Evolutionary conservation across 2,888 invertebrate genomes (phyloP).

Genomic region (Synanthedon tipuliformis): DNA sequence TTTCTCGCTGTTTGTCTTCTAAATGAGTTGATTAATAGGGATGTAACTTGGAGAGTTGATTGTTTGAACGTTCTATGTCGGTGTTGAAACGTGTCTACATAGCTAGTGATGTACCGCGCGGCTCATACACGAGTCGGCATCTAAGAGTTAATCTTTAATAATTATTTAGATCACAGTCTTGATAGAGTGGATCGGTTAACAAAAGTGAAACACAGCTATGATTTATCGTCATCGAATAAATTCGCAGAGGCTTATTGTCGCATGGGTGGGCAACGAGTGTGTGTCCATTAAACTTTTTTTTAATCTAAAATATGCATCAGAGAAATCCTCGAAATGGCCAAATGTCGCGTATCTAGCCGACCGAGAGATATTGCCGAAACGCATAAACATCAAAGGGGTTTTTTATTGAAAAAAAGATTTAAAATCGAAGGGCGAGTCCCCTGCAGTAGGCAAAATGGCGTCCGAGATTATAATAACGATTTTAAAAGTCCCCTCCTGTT

Average conservation of each 20-base stretch:
- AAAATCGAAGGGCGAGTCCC: slow-evolving; percentile 68
- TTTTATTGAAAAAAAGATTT: slow-evolving; percentile 58
- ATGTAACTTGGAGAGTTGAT: slow-evolving; percentile 40
- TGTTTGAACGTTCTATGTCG: slow-evolving; percentile 28
- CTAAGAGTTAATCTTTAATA: slow-evolving; percentile 15
- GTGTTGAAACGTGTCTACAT: slow-evolving; percentile 5
- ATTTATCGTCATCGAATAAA: slow-evolving; percentile 33
- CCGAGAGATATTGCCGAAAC: slow-evolving; percentile 64
- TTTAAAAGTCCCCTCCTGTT: slow-evolving; percentile 57
- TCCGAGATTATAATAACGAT: slow-evolving; percentile 71
- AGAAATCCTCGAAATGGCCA: slow-evolving; percentile 57
- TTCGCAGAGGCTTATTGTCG: slow-evolving; percentile 14
- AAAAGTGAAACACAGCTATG: slow-evolving; percentile 26
- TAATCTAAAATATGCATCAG: slow-evolving; percentile 65
- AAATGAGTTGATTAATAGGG: slow-evolving; percentile 67
- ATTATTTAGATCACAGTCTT: slow-evolving; percentile 17
- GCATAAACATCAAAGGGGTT: slow-evolving; percentile 68
- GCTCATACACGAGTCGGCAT: slow-evolving; percentile 1
- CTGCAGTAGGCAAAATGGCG: slow-evolving; percentile 53
- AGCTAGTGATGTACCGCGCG: slow-evolving; percentile 1
- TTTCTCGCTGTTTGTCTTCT: slow-evolving; percentile 42
- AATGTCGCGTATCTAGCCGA: slow-evolving; percentile 53
- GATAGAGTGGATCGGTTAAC: slow-evolving; percentile 23
- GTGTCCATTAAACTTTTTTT: slow-evolving; percentile 32
- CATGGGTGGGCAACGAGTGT: slow-evolving; percentile 23